A percentile compares a stretch with the other conserved stretches of the same genome.
Evolutionary conservation across 2,113 vertebrate species (phyloP).

Genomic region (Megaceryle torquata): DNA sequence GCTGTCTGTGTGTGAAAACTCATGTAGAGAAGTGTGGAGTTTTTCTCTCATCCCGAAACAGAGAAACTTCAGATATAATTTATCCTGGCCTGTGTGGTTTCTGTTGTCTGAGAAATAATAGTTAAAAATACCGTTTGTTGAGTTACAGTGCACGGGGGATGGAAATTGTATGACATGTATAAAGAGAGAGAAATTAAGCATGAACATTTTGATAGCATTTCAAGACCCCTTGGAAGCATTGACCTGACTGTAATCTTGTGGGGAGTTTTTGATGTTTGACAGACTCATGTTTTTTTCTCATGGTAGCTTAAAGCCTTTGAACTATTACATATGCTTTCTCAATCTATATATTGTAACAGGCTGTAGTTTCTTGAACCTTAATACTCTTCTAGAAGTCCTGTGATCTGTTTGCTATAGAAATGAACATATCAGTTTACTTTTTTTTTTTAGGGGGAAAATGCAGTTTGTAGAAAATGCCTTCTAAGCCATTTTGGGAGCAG

Average conservation of each 20-base stretch:
- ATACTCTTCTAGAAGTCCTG: conserved; percentile 2
- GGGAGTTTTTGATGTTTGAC: conserved; percentile 19
- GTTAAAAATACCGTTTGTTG: not conserved
- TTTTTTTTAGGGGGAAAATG: not conserved
- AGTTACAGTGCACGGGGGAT: not conserved
- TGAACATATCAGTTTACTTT: not conserved
- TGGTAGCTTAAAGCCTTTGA: conserved; percentile 41
- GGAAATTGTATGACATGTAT: not conserved
- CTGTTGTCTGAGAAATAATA: not conserved
- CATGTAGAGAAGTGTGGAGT: not conserved
- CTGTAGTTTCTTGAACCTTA: conserved; percentile 39
- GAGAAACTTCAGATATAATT: not conserved
- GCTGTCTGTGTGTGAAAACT: not conserved
- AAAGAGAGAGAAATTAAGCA: not conserved
- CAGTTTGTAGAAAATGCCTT: not conserved
- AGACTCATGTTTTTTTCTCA: not conserved
- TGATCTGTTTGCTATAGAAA: not conserved
- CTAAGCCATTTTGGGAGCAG: not conserved
- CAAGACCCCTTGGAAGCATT: not conserved
- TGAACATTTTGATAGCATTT: not conserved
- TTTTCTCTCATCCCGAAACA: not conserved
- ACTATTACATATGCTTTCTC: not conserved
- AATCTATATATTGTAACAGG: not conserved
- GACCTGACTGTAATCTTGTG: not conserved
- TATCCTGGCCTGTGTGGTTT: not conserved